A percentile compares a stretch with the other conserved stretches of the same genome.
Evolutionary conservation across 2,113 vertebrate genomes (phyloP).

Genomic region (Tinamus guttatus): DNA sequence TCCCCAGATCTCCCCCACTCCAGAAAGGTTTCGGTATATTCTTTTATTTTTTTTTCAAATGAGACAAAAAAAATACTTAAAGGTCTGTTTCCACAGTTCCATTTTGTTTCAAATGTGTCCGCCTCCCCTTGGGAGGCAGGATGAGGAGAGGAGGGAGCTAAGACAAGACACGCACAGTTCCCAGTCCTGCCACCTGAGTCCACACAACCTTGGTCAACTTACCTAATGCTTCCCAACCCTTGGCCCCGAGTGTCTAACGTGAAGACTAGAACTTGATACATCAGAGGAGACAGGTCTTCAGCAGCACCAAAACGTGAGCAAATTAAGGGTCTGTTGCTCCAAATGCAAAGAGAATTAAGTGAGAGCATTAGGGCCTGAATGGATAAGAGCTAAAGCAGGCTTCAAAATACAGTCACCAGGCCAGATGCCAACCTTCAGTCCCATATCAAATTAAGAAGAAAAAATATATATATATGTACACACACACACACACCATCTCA

Average conservation of each 20-base stretch:
- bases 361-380: not conserved
- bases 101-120: not conserved
- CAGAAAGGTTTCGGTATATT: not conserved
- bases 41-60: not conserved
- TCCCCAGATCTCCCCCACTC: not conserved
- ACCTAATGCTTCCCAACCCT: not conserved
- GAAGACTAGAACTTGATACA: not conserved
- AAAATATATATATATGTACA: no score
- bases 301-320: not conserved
- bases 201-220: not conserved
- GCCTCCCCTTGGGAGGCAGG: no score
- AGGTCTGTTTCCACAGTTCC: not conserved
- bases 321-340: not conserved
- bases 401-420: not conserved
- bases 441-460: not conserved
- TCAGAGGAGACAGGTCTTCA: not conserved
- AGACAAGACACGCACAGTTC: not conserved
- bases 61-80: not conserved
- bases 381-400: not conserved
- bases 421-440: not conserved
- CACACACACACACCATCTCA: not conserved
- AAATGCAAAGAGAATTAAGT: not conserved
- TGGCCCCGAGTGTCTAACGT: not conserved
- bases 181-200: not conserved
- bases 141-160: not conserved